Conservation (phyloP, 2,888 invertebrate genomes). For the Cordylochernes scorpioides region DNA sequence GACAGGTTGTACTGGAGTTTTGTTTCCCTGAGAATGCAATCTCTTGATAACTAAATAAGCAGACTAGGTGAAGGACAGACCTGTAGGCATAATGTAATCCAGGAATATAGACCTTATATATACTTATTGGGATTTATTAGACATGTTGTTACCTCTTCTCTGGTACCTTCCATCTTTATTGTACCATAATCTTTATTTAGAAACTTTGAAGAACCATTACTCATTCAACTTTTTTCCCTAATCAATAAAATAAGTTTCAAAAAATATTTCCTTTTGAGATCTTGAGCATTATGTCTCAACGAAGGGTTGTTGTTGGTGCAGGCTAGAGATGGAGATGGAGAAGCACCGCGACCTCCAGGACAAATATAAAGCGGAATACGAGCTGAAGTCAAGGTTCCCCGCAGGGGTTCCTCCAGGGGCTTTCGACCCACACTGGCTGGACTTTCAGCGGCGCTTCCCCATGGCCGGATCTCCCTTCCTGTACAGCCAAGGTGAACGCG, state of each 20-base stretch:
- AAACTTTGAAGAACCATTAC: background rate
- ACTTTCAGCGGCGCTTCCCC: constrained; percentile 36
- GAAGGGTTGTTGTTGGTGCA: background rate
- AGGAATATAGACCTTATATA: too few relatives aligned
- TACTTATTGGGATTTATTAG: too few relatives aligned
- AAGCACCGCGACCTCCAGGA: constrained; percentile 1
- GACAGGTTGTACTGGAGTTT: too few relatives aligned
- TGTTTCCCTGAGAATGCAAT: too few relatives aligned
- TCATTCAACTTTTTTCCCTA: too few relatives aligned
- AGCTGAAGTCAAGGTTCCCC: background rate
- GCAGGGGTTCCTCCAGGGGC: constrained; percentile 17
- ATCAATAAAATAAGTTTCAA: too few relatives aligned
- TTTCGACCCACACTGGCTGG: constrained; percentile 39
- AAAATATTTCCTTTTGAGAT: background rate
- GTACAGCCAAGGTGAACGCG: constrained; percentile 46
- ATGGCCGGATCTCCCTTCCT: constrained; percentile 9
- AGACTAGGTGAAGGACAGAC: too few relatives aligned
- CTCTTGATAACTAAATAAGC: too few relatives aligned
- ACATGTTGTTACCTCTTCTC: too few relatives aligned
- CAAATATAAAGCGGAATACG: constrained; percentile 1
- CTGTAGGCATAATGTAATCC: too few relatives aligned
- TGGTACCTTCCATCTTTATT: too few relatives aligned
- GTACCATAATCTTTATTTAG: too few relatives aligned
- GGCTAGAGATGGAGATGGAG: constrained; percentile 1
- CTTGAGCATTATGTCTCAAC: background rate